Conservation (phyloP, 2,888 invertebrate species). For the Himalopsyche anomala region DNA sequence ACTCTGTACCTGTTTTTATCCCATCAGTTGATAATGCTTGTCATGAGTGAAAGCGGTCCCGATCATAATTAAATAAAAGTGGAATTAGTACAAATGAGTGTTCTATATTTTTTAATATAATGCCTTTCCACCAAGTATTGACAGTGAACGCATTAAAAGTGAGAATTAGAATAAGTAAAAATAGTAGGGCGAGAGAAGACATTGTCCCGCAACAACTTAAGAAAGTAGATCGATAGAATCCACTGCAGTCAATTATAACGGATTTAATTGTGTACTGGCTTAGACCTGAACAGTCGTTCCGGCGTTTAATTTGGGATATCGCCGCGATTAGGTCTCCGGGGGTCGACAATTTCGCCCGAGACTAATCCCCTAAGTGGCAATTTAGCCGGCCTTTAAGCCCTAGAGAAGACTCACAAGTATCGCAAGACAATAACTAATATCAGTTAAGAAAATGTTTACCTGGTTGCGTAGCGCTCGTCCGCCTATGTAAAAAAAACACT, state of each 20-base stretch:
- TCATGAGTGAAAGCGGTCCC: no score
- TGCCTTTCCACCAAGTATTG: no score
- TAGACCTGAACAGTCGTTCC: slow-evolving; percentile 3
- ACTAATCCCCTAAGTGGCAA: slow-evolving; percentile 42
- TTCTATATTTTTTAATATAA: no score
- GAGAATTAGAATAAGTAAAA: no score
- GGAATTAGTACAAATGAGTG: no score
- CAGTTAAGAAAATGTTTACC: slow-evolving; percentile 30
- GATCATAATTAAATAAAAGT: no score
- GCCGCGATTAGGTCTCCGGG: slow-evolving; percentile 22
- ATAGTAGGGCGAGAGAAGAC: no score
- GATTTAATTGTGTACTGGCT: slow-evolving; percentile 35
- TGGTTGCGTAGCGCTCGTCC: neutral
- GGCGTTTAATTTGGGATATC: slow-evolving; percentile 27
- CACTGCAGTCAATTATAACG: slow-evolving; percentile 14
- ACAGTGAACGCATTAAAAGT: no score
- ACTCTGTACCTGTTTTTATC: no score
- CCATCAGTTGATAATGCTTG: no score
- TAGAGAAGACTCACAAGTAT: slow-evolving; percentile 39
- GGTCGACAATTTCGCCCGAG: slow-evolving; percentile 24
- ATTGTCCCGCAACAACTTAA: no score
- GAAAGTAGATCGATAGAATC: no score
- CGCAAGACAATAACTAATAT: slow-evolving; percentile 41
- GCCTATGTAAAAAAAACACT: neutral
- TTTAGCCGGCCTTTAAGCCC: slow-evolving; percentile 39